Evolutionary conservation across 92 coral and sea anemone species (phyloP), one percentile per base, ranked within the genome.

Genomic region (Isaurus tuberculatus): DNA sequence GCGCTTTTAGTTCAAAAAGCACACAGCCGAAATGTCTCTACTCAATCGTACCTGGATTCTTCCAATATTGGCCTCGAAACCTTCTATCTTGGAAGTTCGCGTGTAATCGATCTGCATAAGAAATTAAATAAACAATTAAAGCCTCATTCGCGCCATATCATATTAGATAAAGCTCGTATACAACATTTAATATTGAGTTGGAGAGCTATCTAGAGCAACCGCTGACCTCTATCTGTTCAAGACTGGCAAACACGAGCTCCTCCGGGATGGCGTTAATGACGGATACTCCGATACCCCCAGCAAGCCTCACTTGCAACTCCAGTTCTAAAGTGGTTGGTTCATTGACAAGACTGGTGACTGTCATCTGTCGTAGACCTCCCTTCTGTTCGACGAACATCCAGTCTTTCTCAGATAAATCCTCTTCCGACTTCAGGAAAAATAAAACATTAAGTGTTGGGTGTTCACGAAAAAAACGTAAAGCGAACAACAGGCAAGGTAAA

Each of bases 201-300:
- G n/a, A 19, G n/a, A 55, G 23, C 16, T 22, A 20, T 19, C 23
- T 22, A 4, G 31, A 20, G 11, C 17, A 8, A 26, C 15, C 19
- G 33, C 74, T 71, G 84, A 96, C 99, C 99, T 94, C 95, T 33
- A 97, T 97, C 40, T 94, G 99, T 69, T 90, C 95, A 81, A 96
- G 89, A 33, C 91, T 89, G 13, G 93, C 95, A 65, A 92, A 97
- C 29, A 92, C 94, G 60, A 94, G 96, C 70, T 94, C 98, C 80
- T 94, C 99, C 10, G 99, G 99, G 4, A 94, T 88, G 11, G 91
- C 80, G 75, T 94, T 97, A 53, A 97, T 90, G 26, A 97, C 92
- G 17, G 99, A 97, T 61, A 97, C 93, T 4, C 99, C 99, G 20
- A 97, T 94, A 27, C 99, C 99, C 7, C 99, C 99, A 6, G 92